A percentile compares a stretch with the other conserved stretches of the same genome.
phyloP scores from a whole-genome alignment of 2,888 invertebrate species.

The Pinctada fucata region DNA sequence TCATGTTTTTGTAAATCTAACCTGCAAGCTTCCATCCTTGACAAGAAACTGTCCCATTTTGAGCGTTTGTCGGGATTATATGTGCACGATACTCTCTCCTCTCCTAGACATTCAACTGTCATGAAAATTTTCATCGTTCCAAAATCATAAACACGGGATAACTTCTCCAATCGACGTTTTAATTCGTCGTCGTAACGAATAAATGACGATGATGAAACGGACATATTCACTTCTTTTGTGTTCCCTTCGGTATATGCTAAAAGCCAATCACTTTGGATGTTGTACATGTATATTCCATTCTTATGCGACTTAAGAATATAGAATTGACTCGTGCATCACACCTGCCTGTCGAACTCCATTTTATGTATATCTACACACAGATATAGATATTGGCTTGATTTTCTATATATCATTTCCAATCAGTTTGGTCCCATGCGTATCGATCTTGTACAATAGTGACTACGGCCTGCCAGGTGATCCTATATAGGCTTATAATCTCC shows the following conservation, averaged over 20 bases:
- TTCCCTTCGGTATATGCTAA: neutral
- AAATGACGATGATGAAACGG: slow-evolving; percentile 30
- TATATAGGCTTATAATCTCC: too few species aligned
- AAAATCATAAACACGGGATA: slow-evolving; percentile 64
- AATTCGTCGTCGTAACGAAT: slow-evolving; percentile 60
- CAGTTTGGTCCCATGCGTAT: too few species aligned
- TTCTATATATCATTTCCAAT: too few species aligned
- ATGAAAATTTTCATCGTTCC: slow-evolving; percentile 71
- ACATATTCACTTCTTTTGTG: slow-evolving; percentile 10
- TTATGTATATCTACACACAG: too few species aligned
- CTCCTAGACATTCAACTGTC: slow-evolving; percentile 64
- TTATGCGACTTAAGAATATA: too few species aligned
- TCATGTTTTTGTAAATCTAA: slow-evolving; percentile 65
- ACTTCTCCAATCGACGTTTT: slow-evolving; percentile 62
- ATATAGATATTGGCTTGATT: too few species aligned
- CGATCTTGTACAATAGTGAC: too few species aligned
- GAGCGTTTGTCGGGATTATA: slow-evolving; percentile 52
- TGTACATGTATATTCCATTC: too few species aligned
- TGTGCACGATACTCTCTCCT: slow-evolving; percentile 57
- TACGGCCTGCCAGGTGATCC: too few species aligned
- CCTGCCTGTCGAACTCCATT: too few species aligned
- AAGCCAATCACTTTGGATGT: too few species aligned
- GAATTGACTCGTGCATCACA: too few species aligned
- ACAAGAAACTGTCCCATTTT: slow-evolving; percentile 63
- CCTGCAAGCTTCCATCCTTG: slow-evolving; percentile 63